Base-by-base conservation (phyloP, 2,888 invertebrate species). In the Caenorhabditis wallacei region DNA sequence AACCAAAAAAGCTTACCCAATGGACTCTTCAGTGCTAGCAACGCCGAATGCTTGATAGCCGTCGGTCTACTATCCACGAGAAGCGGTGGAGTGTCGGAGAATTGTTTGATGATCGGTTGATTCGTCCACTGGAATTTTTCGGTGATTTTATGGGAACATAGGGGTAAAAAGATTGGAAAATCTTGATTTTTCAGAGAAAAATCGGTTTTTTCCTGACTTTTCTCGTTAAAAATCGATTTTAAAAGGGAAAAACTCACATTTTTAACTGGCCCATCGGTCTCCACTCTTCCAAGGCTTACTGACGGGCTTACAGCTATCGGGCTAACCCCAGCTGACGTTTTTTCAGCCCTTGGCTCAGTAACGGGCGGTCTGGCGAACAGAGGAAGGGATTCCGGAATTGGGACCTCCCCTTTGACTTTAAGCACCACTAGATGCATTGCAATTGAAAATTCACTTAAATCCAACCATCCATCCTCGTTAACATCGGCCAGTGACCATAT, bases 391-490 rank as follows among this genome's bases (percentile, higher is more conserved):
- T 81, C 82, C 0, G 90, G 90, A n/a, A 90, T 76, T 2, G 88
- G 86, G 24, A 88, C 84, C 59, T 87, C 87, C n/a, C 88, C 88
- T 86, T 92, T 92, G 2, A 89, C 88, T 56, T 87, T 86, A 0
- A 92, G 84, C 7, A 92, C 91, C 30, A 92, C 89, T 57, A 92
- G 72, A 75, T 92, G 92, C 92, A 92, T 92, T 3, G 92, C 92
- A 16, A 86, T 87, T 16, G 87, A 82, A 83, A 92, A 92, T 71
- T 92, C 92, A n/a, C 83, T 79, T 30, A 88, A 70, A 79, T 92
- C 90, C 66, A 92, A 71, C 87, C 89, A 92, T 18, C 92, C 92
- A 61, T 92, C 92, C 61, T 90, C 91, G 61, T 92, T 92, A 7
- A 92, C 89, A 72, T 92, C 92, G 11, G 91, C 88, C 56, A 92